A percentile compares a stretch with the other conserved stretches of the same genome.
phyloP scores from a whole-genome alignment of 2,797 vertebrate species.

The Amphiprion clarkii region DNA sequence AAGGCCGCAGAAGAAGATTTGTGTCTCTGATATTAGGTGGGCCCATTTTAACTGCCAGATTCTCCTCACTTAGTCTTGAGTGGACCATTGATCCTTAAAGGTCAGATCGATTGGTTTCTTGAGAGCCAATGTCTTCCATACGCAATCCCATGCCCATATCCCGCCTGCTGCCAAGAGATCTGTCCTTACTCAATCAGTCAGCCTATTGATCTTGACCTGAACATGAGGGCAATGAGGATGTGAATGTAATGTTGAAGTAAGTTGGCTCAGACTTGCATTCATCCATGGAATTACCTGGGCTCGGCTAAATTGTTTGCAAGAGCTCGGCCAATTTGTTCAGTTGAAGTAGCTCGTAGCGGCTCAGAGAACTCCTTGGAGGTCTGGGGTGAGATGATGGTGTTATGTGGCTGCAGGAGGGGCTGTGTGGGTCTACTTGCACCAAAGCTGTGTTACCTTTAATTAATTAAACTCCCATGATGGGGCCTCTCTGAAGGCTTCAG shows the following conservation, averaged over 20 bases:
- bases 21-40: conserved; percentile 34
- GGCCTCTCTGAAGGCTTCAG: conserved; percentile 38
- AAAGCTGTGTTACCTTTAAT: conserved; percentile 54
- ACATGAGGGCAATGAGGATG: conserved; percentile 34
- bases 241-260: conserved; percentile 43
- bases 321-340: conserved; percentile 53
- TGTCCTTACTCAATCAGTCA: conserved; percentile 71
- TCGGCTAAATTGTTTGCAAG: conserved; percentile 36
- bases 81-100: conserved; percentile 68
- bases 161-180: conserved; percentile 53
- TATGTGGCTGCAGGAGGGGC: background rate
- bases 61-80: conserved; percentile 62
- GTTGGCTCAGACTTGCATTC: conserved; percentile 26
- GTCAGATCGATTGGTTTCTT: conserved; percentile 71
- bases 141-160: conserved; percentile 55
- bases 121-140: conserved; percentile 56
- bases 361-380: conserved; percentile 29
- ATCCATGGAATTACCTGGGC: conserved; percentile 45
- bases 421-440: conserved; percentile 22
- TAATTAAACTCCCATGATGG: conserved; percentile 64
- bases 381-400: conserved; percentile 6
- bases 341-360: conserved; percentile 24
- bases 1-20: conserved; percentile 38
- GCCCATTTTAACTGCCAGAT: conserved; percentile 56
- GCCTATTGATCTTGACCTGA: conserved; percentile 69